Evolutionary conservation across 2,113 vertebrate genomes (phyloP).

Genomic region (Cebus imitator): DNA sequence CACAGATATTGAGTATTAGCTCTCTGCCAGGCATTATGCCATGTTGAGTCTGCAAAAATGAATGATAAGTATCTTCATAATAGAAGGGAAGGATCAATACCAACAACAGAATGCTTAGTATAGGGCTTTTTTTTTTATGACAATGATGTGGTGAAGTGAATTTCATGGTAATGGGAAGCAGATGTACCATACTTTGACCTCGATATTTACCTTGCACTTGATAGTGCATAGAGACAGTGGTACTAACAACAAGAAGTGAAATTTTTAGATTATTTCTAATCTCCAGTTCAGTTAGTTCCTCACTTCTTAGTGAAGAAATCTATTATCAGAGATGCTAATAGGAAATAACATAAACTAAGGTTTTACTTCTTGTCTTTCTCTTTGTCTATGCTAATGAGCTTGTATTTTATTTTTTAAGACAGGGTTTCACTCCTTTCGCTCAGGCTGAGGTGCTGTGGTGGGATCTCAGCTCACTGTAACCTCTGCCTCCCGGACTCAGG

Average conservation of each 20-base stretch:
- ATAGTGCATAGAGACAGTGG: background rate
- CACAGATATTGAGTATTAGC: background rate
- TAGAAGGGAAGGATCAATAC: background rate
- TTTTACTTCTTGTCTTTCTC: background rate
- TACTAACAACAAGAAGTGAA: background rate
- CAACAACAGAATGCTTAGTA: background rate
- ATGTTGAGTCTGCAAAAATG: background rate
- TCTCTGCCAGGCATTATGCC: background rate
- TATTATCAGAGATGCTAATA: background rate
- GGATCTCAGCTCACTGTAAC: too few relatives aligned
- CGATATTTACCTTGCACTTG: background rate
- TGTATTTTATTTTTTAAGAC: too few relatives aligned
- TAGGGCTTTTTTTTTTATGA: background rate
- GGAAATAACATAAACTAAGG: background rate
- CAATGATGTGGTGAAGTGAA: background rate
- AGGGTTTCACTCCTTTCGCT: too few relatives aligned
- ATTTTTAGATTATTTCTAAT: background rate
- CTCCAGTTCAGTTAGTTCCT: background rate
- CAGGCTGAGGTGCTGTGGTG: too few relatives aligned
- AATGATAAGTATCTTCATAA: background rate
- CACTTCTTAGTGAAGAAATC: background rate
- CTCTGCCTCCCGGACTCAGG: too few relatives aligned
- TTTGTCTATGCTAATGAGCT: background rate
- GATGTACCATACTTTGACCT: background rate
- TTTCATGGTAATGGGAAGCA: background rate